Base-by-base conservation (phyloP, 2,113 vertebrate species). In the Nibea coibor region DNA sequence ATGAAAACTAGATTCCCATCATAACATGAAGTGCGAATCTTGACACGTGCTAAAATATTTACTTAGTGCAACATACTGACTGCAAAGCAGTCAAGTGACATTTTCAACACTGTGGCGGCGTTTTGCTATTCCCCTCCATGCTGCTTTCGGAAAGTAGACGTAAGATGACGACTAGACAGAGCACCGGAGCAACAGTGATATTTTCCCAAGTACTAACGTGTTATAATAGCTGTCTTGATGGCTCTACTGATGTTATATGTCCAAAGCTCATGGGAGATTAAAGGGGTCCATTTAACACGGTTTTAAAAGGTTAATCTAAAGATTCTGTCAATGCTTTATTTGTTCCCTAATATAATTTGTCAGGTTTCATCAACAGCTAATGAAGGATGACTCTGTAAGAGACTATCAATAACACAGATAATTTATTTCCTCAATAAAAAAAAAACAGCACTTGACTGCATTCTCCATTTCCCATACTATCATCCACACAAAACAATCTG, bases 1-100 rank as follows among this genome's bases (percentile, higher is more conserved):
- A 82, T 78, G 78, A 86, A 88, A 90, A 85, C 71, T 51, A 15
- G 47, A 83, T 66, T 84, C 58, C 70, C 51, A 74, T 78, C 69
- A 62, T 69, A 80, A 87, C 58, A 77, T 67, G n/a, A 88, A 88
- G 65, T 69, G 80, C n/a, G 20, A 51, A 72, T 89, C 83, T 56
- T 90, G 84, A 90, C 88, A 78, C 78, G 70, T 78, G 72, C 65
- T 84, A 73, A 89, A 88, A 88, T 83, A 84, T 93, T 89, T 88
- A 87, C 74, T 72, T 14, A 75, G 45, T 50, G 56, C 11, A 57
- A 48, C 43, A 12, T 16, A 75, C 26, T 42, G 88, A 78, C 59
- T 75, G 80, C 62, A 67, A 68, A 57, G 56, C 51, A 54, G 63
- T 76, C 35, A 75, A 26, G 56, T 72, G 43, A 54, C 57, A 87